Percentiles rank a stretch among this genome's conserved stretches.
phyloP scores from a whole-genome alignment of 1,140 invertebrate genomes.

The Apis dorsata region DNA sequence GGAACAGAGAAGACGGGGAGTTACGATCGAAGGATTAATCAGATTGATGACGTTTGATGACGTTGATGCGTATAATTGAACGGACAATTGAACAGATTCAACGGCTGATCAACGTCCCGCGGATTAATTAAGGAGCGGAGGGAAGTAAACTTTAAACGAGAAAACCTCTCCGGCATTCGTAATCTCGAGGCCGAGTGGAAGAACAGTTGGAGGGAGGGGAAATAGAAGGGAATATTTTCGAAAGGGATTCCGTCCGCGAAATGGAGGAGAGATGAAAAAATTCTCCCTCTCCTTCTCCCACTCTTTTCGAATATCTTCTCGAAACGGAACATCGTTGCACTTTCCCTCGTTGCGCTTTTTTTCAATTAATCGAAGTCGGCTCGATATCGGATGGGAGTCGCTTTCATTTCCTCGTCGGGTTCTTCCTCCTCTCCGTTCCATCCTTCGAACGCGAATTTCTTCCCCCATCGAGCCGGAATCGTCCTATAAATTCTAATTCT shows the following conservation, averaged over 20 bases:
- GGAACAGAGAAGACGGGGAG: no score
- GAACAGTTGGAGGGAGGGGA: neutral
- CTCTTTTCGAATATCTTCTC: neutral
- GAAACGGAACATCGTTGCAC: neutral
- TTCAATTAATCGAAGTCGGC: slow-evolving; percentile 29
- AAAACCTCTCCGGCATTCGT: slow-evolving; percentile 51
- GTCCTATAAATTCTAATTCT: slow-evolving; percentile 51
- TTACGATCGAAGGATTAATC: no score
- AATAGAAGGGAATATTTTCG: no score
- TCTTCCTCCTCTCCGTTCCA: neutral
- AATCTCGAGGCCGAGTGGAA: slow-evolving; percentile 9
- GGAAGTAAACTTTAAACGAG: slow-evolving; percentile 56
- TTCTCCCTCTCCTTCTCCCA: neutral
- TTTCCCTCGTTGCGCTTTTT: neutral
- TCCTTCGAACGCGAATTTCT: neutral
- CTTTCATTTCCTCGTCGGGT: neutral
- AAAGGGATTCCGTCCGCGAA: neutral
- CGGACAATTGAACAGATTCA: slow-evolving; percentile 59
- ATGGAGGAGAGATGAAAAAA: neutral
- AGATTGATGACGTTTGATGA: slow-evolving; percentile 1
- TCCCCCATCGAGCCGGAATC: neutral
- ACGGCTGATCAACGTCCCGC: slow-evolving; percentile 29
- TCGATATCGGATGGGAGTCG: slow-evolving; percentile 1
- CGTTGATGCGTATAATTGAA: slow-evolving; percentile 36
- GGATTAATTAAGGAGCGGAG: slow-evolving; percentile 53